Percentiles rank a stretch among this genome's conserved stretches.
phyloP scores from a whole-genome alignment of 2,797 vertebrate genomes.

The Pseudomugil gertrudae region DNA sequence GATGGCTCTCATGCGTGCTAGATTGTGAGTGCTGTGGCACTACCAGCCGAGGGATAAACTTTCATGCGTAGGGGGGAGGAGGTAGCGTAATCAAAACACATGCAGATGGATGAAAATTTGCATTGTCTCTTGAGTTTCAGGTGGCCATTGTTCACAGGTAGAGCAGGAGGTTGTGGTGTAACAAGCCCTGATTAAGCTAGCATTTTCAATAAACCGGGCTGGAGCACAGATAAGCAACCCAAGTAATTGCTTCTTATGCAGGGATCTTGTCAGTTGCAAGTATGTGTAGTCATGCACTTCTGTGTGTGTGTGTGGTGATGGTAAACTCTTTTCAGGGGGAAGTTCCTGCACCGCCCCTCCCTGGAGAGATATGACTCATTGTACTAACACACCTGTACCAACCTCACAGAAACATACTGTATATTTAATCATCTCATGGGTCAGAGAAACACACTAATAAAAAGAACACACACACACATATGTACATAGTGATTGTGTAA shows the following conservation, averaged over 20 bases:
- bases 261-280: neutral
- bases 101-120: slow-evolving; percentile 41
- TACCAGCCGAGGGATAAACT: slow-evolving; percentile 19
- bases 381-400: slow-evolving; percentile 58
- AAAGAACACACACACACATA: neutral
- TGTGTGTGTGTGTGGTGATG: slow-evolving; percentile 6
- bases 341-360: neutral
- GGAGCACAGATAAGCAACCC: neutral
- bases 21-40: slow-evolving; percentile 9
- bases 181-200: neutral
- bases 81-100: slow-evolving; percentile 38
- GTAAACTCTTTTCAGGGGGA: slow-evolving; percentile 23
- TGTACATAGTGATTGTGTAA: neutral
- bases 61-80: slow-evolving; percentile 1
- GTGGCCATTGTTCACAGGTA: slow-evolving; percentile 3
- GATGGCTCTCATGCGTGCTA: slow-evolving; percentile 43
- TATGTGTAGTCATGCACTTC: slow-evolving; percentile 1
- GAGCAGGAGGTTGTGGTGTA: neutral
- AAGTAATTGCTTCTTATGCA: neutral
- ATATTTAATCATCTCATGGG: slow-evolving; percentile 11
- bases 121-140: slow-evolving; percentile 2
- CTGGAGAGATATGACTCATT: slow-evolving; percentile 49
- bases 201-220: neutral
- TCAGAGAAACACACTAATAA: slow-evolving; percentile 10
- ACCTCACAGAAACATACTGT: slow-evolving; percentile 12